Base-by-base conservation (phyloP, 23 tunicate genomes). In the Aplidium turbinatum region DNA sequence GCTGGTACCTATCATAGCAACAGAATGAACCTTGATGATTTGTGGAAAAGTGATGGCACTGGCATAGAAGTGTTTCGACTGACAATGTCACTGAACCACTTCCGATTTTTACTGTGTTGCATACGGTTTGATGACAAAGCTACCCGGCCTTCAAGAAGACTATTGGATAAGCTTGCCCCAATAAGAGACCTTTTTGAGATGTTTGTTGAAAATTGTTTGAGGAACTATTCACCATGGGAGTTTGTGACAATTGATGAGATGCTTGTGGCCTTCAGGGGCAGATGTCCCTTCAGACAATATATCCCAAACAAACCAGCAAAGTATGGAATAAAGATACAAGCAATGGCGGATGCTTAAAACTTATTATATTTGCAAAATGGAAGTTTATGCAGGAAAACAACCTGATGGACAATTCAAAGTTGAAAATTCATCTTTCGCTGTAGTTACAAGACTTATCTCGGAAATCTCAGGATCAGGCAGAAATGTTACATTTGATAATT, bases 301-400 rank as follows among this genome's bases (percentile, higher is more conserved):
- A 65, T 65, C 24, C 50, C 72, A 4, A 65, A 65, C 72, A 65
- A 38, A 23, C 72, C 72, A 65, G 38, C 50, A 6, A 65, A 65
- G 22, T 65, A 35, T 50, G 50, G 72, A 26, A 65, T 65, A 48
- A 65, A 65, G 27, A 50, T 65, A 50, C 38, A 65, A 36, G 72
- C 38, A 36, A 26, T 65, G 48, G 72, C 72, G 19, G 72, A 65
- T n/a, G n/a, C n/a, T n/a, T n/a, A 39, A 35, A 13, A 66, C 51
- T 16, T 22, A 38, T 36, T 66, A 66, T 26, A 66, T 36, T 13
- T 66, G 72, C 72, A 66, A 66, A 32, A 38, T 66, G 51, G 72
- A 66, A 66, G 72, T 66, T 32, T 66, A 66, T 38, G 72, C 51
- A 22, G 72, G 72, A 66, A 66, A 66, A 66, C 72, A 66, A 66